These are phyloP conservation scores for Muricea muricata DNA, from an alignment of 92 coral and sea anemone species.

Conservation along the genomic window DNA sequence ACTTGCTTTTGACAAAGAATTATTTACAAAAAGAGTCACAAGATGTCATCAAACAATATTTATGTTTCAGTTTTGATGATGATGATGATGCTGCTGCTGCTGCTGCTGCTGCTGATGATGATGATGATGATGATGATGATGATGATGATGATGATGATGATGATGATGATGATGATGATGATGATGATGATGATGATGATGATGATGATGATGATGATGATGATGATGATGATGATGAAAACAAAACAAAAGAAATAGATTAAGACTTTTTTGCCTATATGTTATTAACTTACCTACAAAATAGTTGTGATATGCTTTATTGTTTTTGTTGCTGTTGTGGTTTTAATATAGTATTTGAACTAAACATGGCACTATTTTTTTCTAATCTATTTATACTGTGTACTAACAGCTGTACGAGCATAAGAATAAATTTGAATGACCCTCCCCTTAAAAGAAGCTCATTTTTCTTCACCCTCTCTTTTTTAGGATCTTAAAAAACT, in stretches of 20 bases:
- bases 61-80: constrained; percentile 24
- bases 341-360: neutral
- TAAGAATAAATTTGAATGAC: neutral
- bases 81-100: constrained; percentile 32
- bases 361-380: neutral
- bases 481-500: constrained; percentile 32
- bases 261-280: no score
- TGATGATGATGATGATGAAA: no score
- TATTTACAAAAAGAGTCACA: constrained; percentile 33
- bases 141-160: neutral
- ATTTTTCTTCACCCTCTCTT: constrained; percentile 32
- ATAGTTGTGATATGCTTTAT: no score
- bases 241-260: no score
- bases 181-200: neutral
- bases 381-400: neutral
- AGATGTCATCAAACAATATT: constrained; percentile 44
- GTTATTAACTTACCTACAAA: no score
- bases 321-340: no score
- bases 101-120: constrained; percentile 22
- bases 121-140: neutral
- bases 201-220: no score
- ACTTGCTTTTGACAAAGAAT: constrained; percentile 58
- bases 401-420: neutral
- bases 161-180: constrained; percentile 42
- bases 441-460: neutral